Evolutionary conservation across 2,888 invertebrate genomes (phyloP), one percentile per base, ranked within the genome.

Genomic region (Cordilura impudica): DNA sequence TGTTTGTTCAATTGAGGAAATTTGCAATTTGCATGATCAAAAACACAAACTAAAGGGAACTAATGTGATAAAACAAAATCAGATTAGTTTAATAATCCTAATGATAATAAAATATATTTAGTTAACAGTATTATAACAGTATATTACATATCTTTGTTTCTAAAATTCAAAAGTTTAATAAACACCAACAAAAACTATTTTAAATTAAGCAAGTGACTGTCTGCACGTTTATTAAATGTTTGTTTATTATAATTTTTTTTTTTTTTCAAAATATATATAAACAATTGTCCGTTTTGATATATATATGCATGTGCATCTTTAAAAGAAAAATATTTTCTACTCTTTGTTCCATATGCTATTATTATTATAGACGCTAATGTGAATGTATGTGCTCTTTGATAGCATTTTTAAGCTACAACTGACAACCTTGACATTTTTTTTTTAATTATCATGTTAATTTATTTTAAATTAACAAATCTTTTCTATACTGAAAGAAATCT

Each of bases 1-100:
- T 63, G 47, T 70, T 51, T 43, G 29, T 60, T 63, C 56, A 76
- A 76, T 76, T 77, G 70, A 71, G 53, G 63, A 75, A 75, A 63
- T 69, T 63, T 21, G 45, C 54, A 66, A 71, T 63, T 67, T 67
- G 47, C 61, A 61, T 18, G 61, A 61, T 61, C 45, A 47, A 16
- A 39, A 21, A 35, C 31, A 14, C 12, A 16, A 26, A 26, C 3
- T 26, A 26, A 26, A 26, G 6, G 4, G 4, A n/a, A 53, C 53
- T 26, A 53, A 51, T 51, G 51, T 51, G 31, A 47, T 60, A 49
- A 61, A 26, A 31, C 18, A 47, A 61, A 31, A 61, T 29, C 61
- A 61, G 61, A 61, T 61, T 47, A 31, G 29, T 14, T 26, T 26
- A 12, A 61, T 10, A 61, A 14, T 18, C 47, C 47, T 10, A 61